phyloP scores from a whole-genome alignment of 2,888 invertebrate genomes.

The Esperia sulphurella region DNA sequence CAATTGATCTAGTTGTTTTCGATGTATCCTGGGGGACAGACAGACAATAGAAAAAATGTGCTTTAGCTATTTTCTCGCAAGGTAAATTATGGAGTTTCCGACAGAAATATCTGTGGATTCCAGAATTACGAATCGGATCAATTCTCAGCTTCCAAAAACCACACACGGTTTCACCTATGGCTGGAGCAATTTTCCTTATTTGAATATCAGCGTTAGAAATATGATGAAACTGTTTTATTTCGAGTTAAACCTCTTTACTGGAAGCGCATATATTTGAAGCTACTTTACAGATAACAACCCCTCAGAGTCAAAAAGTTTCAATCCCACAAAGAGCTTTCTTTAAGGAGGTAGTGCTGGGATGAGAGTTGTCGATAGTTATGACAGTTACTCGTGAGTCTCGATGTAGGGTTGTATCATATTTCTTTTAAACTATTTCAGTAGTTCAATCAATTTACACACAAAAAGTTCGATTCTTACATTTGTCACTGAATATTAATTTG shows the following conservation, averaged over 20 bases:
- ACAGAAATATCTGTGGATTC: too few relatives aligned
- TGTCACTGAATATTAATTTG: too few relatives aligned
- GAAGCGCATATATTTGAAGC: constrained; percentile 50
- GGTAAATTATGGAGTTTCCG: too few relatives aligned
- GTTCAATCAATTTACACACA: not conserved
- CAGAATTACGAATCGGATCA: too few relatives aligned
- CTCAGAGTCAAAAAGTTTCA: constrained; percentile 73
- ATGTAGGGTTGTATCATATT: too few relatives aligned
- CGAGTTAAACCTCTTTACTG: constrained; percentile 16
- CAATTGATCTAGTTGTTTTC: too few relatives aligned
- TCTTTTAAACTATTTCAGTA: not conserved
- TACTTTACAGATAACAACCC: constrained; percentile 68
- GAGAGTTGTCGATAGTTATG: constrained; percentile 10
- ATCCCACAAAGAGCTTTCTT: constrained; percentile 71
- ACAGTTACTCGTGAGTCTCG: not conserved
- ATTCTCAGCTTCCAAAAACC: too few relatives aligned
- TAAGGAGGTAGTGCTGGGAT: constrained; percentile 34
- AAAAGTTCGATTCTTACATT: not conserved
- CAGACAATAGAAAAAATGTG: too few relatives aligned
- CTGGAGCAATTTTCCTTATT: not conserved
- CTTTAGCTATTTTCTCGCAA: too few relatives aligned
- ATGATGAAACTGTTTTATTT: constrained; percentile 15
- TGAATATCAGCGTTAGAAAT: too few relatives aligned
- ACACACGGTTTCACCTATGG: too few relatives aligned
- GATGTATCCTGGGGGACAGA: too few relatives aligned